Base-by-base conservation (phyloP, 2,797 vertebrate genomes). In the Lepilemur septentrionalis region DNA sequence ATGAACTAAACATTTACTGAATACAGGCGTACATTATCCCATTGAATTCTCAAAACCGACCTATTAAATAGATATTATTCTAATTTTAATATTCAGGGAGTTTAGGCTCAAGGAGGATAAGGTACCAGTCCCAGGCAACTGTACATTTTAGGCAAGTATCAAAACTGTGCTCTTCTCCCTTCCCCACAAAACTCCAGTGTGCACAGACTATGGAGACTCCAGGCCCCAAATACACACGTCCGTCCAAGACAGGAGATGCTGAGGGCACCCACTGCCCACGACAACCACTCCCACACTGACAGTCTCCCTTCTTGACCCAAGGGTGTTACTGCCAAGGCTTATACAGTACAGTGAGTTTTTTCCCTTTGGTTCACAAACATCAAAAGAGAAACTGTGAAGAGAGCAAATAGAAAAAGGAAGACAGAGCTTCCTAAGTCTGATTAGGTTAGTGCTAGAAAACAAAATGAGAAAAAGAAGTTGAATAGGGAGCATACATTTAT, bases 81-180 rank as follows among this genome's bases (percentile, higher is more conserved):
- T 92, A 59, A 69, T 90, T 84, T 59, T 84, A 92, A 75, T 65
- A 87, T 25, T 65, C n/a, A 97, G n/a, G 75, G 91, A 67, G 73
- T 95, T 69, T 46, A 35, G n/a, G 23, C 17, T 88, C 28, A 79
- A 70, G 43, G 46, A 93, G 30, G 22, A 38, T 41, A 70, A 57
- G 57, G 30, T 46, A n/a, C 28, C 22, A 50, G 48, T 17, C 52
- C 23, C 7, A 73, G 57, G 9, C 41, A 38, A 46, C 7, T 20
- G 18, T 23, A 85, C 38, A 55, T 79, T 41, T 46, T 7, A n/a
- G 32, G 5, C 35, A 25, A 23, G 17, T 59, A 70, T 73, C 38
- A 41, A 41, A 79, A 25, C 48, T 67, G 63, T 69, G 82, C 17
- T 35, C 63, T n/a, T 28, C 30, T 28, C 4, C n/a, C 38, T 20